phyloP scores from a whole-genome alignment of 1,140 invertebrate species.

The Muscidifurax raptorellus region DNA sequence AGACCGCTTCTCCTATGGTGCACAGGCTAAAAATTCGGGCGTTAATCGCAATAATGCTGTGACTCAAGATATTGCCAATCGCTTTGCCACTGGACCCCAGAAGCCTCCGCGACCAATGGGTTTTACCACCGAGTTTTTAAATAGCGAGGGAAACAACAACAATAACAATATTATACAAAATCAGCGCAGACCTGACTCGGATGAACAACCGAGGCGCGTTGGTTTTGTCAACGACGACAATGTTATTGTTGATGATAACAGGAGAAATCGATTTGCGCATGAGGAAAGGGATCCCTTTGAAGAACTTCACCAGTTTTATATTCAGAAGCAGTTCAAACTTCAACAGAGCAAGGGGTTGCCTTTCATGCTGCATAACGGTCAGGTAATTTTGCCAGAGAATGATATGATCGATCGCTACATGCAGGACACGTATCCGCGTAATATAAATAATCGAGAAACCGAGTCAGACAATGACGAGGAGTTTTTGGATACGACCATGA shows the following conservation, averaged over 20 bases:
- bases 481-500: conserved; percentile 72
- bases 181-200: conserved; percentile 1
- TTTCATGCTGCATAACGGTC: conserved; percentile 57
- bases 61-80: conserved; percentile 16
- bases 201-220: conserved; percentile 52
- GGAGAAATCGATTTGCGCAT: conserved; percentile 53
- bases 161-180: background rate
- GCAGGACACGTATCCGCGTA: conserved; percentile 55
- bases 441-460: conserved; percentile 55
- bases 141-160: conserved; percentile 10
- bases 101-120: conserved; percentile 57
- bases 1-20: conserved; percentile 62
- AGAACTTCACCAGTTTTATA: conserved; percentile 63
- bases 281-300: conserved; percentile 61
- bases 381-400: conserved; percentile 59
- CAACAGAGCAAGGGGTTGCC: conserved; percentile 52
- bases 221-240: conserved; percentile 59
- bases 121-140: conserved; percentile 58
- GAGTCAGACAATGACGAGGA: conserved; percentile 73
- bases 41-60: conserved; percentile 8
- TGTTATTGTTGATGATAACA: conserved; percentile 48
- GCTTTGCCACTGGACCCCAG: conserved; percentile 31
- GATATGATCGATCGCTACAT: conserved; percentile 67
- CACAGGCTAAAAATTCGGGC: background rate
- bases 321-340: conserved; percentile 52